A percentile compares a stretch with the other conserved stretches of the same genome.
phyloP scores from a whole-genome alignment of 2,113 vertebrate species.

The Zosterops hypoxanthus region DNA sequence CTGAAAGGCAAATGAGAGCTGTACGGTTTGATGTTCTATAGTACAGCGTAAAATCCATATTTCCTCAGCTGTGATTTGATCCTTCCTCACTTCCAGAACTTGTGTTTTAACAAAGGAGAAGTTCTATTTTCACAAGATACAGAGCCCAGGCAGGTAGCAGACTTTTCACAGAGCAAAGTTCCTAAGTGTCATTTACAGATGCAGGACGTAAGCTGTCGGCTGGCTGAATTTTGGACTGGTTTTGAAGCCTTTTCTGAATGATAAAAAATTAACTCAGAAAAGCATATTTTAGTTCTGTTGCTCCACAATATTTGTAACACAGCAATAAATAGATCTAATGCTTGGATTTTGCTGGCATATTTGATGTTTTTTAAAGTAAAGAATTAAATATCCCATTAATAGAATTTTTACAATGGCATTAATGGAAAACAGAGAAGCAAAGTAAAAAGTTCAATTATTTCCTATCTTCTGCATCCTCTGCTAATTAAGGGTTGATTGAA shows the following conservation, averaged over 20 bases:
- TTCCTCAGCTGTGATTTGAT: background rate
- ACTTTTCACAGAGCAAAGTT: background rate
- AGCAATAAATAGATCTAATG: background rate
- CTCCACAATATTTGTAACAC: background rate
- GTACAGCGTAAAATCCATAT: background rate
- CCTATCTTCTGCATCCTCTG: background rate
- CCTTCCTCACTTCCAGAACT: background rate
- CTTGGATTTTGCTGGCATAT: constrained; percentile 10
- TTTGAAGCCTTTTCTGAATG: background rate
- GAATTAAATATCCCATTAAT: background rate
- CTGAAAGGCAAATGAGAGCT: background rate
- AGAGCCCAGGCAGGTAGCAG: background rate
- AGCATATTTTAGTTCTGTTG: background rate
- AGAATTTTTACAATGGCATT: background rate
- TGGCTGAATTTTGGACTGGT: constrained; percentile 12
- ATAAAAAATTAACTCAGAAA: constrained; percentile 10
- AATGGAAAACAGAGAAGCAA: constrained; percentile 16
- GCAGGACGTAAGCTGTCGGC: background rate
- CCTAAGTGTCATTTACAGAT: background rate
- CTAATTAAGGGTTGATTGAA: background rate
- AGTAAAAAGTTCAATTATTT: background rate
- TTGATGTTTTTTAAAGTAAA: background rate
- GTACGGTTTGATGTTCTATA: background rate
- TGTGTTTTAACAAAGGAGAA: background rate
- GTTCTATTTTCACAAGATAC: background rate